Evolutionary conservation across 2,797 vertebrate species (phyloP).

Genomic region (Scleropages formosus): DNA sequence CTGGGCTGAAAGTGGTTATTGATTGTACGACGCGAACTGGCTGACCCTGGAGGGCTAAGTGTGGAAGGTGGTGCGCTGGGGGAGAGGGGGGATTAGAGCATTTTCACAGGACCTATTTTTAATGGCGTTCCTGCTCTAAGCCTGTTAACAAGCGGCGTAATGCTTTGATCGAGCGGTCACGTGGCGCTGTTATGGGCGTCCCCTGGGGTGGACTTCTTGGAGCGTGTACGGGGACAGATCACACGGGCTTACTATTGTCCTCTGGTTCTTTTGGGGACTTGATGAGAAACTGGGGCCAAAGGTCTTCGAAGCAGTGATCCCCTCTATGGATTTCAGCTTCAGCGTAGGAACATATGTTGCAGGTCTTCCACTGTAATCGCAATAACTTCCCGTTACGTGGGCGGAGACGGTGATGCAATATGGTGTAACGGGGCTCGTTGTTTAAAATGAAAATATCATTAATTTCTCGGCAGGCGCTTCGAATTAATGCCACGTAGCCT

Average conservation of each 20-base stretch:
- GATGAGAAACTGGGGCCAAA: too few species aligned
- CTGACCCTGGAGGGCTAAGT: conserved; percentile 1
- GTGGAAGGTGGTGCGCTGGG: conserved; percentile 11
- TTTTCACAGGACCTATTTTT: conserved; percentile 40
- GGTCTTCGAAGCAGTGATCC: too few species aligned
- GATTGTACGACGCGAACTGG: not conserved
- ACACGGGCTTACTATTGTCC: conserved; percentile 15
- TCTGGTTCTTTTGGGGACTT: not conserved
- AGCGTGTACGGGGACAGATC: conserved; percentile 28
- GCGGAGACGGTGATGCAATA: too few species aligned
- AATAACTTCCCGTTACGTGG: too few species aligned
- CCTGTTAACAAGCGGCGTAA: conserved; percentile 41
- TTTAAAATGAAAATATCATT: too few species aligned
- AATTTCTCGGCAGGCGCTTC: too few species aligned
- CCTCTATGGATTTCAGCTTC: too few species aligned
- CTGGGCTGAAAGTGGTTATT: not conserved
- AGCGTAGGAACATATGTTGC: too few species aligned
- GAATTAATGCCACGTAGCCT: too few species aligned
- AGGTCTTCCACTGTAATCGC: too few species aligned
- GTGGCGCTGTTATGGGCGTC: conserved; percentile 13
- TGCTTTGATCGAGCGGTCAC: conserved; percentile 47
- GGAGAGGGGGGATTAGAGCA: conserved; percentile 48
- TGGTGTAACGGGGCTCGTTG: too few species aligned
- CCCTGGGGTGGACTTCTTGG: conserved; percentile 13
- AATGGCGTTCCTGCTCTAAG: conserved; percentile 50